A percentile compares a stretch with the other conserved stretches of the same genome.
These are phyloP conservation scores for Lagodon rhomboides DNA, from an alignment of 2,797 vertebrate genomes.

Conservation along the genomic window DNA sequence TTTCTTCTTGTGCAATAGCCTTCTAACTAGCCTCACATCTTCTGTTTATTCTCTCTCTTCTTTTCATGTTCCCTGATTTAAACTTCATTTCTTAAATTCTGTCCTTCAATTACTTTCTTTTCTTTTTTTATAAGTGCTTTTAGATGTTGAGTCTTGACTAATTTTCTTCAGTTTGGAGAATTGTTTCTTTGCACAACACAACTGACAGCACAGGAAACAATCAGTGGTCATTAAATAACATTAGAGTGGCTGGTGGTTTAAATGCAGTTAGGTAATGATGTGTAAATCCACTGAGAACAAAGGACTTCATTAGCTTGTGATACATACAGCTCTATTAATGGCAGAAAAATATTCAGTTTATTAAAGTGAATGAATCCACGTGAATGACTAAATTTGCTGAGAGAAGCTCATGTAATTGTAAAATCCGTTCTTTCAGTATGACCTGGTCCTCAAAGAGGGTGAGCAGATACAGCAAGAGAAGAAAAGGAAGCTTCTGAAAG, in stretches of 20 bases:
- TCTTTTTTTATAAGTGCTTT: background rate
- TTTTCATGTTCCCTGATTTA: background rate
- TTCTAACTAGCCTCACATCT: background rate
- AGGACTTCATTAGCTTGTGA: background rate
- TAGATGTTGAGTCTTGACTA: background rate
- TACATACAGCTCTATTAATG: constrained; percentile 2
- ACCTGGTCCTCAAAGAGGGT: constrained; percentile 7
- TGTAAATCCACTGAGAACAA: background rate
- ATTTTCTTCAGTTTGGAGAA: background rate
- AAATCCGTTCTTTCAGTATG: constrained; percentile 27
- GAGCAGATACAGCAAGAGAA: constrained; percentile 28
- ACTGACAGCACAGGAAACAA: background rate
- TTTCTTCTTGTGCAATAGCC: background rate
- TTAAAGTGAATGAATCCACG: background rate
- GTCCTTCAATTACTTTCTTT: background rate
- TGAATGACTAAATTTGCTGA: background rate
- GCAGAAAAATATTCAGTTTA: background rate
- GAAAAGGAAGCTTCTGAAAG: constrained; percentile 45
- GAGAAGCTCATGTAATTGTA: background rate
- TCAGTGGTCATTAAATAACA: background rate
- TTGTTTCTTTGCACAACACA: background rate
- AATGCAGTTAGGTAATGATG: background rate
- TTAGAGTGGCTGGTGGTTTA: background rate
- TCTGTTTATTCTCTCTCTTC: background rate
- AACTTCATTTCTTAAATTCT: background rate